phyloP scores from a whole-genome alignment of 64 coral and sea anemone genomes.

The Hydrozoanthus tunicans region DNA sequence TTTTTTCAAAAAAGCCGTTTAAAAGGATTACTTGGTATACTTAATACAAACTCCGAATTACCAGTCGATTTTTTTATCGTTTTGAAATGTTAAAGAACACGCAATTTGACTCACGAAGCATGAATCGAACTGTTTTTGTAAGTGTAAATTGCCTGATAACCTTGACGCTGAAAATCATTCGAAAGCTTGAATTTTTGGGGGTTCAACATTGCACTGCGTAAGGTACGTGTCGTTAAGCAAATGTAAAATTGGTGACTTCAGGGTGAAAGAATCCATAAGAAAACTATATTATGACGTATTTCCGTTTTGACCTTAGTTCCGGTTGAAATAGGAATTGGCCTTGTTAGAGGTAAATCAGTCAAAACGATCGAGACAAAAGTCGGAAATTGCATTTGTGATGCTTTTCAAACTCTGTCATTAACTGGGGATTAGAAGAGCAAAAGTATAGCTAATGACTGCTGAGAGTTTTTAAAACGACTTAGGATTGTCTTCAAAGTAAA shows the following conservation, averaged over 20 bases:
- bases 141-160: neutral
- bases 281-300: constrained; percentile 37
- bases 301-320: constrained; percentile 47
- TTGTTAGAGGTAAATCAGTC: constrained; percentile 40
- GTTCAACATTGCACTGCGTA: neutral
- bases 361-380: constrained; percentile 43
- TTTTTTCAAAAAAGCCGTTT: neutral
- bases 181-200: too few species aligned
- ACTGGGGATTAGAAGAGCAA: constrained; percentile 23
- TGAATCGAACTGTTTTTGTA: neutral
- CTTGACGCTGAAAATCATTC: too few species aligned
- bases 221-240: constrained; percentile 36
- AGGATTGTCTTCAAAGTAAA: neutral
- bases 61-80: neutral
- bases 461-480: neutral
- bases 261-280: constrained; percentile 35
- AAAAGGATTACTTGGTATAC: constrained; percentile 25
- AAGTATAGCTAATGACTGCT: neutral
- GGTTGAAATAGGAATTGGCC: constrained; percentile 17
- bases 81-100: constrained; percentile 16
- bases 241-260: constrained; percentile 51
- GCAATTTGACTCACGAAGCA: neutral
- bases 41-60: neutral
- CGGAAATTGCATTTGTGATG: constrained; percentile 62
- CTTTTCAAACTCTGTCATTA: constrained; percentile 63